Conservation (phyloP, 1,140 invertebrate species). For the Paraescarpia echinospica region DNA sequence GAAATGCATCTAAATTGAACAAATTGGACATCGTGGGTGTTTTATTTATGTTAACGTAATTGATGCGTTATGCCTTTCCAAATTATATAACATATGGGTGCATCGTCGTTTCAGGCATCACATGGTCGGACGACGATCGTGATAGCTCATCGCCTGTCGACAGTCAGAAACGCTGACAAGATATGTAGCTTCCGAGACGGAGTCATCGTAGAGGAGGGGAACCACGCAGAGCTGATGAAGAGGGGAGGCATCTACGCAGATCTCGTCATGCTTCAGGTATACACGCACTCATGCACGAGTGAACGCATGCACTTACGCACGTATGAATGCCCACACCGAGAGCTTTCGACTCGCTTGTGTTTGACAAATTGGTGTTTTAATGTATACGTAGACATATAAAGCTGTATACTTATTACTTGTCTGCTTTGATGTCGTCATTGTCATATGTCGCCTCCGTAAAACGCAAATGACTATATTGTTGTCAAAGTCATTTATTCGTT, state of each 20-base stretch:
- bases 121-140: conserved; percentile 55
- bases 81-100: background rate
- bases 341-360: too few relatives aligned
- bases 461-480: too few relatives aligned
- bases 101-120: conserved; percentile 39
- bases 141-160: conserved; percentile 58
- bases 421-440: background rate
- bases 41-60: background rate
- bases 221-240: conserved; percentile 60
- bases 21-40: too few relatives aligned
- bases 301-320: background rate
- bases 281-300: background rate
- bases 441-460: background rate
- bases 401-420: background rate
- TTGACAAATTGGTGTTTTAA: background rate
- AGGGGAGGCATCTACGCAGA: conserved; percentile 56
- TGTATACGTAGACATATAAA: background rate
- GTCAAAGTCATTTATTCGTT: too few relatives aligned
- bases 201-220: conserved; percentile 55
- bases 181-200: conserved; percentile 56
- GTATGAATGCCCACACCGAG: background rate
- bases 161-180: conserved; percentile 55
- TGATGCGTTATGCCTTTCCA: background rate
- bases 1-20: too few relatives aligned
- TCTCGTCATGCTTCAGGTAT: conserved; percentile 50